phyloP scores from a whole-genome alignment of 1,140 invertebrate species.

The Caenorhabditis latens region DNA sequence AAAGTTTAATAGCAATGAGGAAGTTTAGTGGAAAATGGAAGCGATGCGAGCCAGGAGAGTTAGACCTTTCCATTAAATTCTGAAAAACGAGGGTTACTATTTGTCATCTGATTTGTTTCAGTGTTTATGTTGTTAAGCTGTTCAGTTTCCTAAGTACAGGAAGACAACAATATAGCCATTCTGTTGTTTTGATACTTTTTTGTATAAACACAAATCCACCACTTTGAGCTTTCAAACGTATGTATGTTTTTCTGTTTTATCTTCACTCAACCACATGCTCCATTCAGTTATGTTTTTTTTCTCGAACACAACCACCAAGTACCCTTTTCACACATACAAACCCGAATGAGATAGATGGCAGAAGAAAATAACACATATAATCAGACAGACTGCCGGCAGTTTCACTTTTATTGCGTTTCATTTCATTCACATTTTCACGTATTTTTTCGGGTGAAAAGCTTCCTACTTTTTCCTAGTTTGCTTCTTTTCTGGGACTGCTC shows the following conservation, averaged over 20 bases:
- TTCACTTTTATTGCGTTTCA: conserved; percentile 56
- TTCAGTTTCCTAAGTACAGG: no score
- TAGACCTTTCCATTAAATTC: no score
- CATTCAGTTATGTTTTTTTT: neutral
- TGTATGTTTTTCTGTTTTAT: no score
- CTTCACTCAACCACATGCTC: neutral
- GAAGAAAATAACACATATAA: conserved; percentile 33
- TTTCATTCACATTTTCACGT: conserved; percentile 22
- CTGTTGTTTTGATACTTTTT: no score
- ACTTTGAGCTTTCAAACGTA: no score
- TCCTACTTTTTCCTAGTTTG: neutral
- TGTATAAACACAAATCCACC: no score
- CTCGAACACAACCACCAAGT: neutral
- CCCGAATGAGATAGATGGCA: neutral
- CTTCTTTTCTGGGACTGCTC: conserved; percentile 30
- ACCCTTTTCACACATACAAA: neutral
- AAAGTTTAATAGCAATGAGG: conserved; percentile 15
- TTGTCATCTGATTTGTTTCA: no score
- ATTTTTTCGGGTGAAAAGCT: conserved; percentile 1
- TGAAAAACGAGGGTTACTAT: no score
- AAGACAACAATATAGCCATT: no score
- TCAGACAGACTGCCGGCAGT: conserved; percentile 43
- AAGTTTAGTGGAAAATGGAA: neutral
- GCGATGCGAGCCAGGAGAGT: no score
- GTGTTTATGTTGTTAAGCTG: no score